A percentile compares a stretch with the other conserved stretches of the same genome.
Conservation (phyloP, 2,888 invertebrate species). For the Drosophila subquinaria region DNA sequence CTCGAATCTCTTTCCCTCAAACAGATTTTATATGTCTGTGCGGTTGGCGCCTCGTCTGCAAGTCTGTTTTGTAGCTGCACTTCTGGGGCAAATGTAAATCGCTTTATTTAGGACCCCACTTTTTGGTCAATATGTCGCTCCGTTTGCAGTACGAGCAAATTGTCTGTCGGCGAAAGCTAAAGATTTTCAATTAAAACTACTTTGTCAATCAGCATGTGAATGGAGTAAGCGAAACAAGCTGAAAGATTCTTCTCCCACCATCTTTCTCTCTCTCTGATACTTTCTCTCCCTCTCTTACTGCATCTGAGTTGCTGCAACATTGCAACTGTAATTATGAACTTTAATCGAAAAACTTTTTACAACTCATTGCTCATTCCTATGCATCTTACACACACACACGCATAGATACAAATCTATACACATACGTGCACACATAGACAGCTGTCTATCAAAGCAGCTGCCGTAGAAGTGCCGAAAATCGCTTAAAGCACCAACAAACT, state of each 20-base stretch:
- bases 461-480: conserved; percentile 34
- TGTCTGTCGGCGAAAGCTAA: conserved; percentile 58
- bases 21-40: conserved; percentile 4
- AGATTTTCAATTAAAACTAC: conserved; percentile 81
- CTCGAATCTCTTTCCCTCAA: not conserved
- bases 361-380: conserved; percentile 74
- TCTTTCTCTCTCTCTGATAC: not conserved
- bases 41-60: conserved; percentile 33
- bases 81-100: conserved; percentile 49
- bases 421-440: conserved; percentile 40
- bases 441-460: conserved; percentile 60
- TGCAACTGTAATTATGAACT: conserved; percentile 79
- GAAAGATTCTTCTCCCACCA: conserved; percentile 1
- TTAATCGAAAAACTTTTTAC: conserved; percentile 79
- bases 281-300: conserved; percentile 2
- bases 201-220: conserved; percentile 73
- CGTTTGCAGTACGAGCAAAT: conserved; percentile 3
- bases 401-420: conserved; percentile 3
- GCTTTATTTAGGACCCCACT: conserved; percentile 41
- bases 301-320: conserved; percentile 36
- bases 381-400: conserved; percentile 25
- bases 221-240: conserved; percentile 35
- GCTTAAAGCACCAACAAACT: conserved; percentile 23
- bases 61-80: conserved; percentile 27
- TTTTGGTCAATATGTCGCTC: conserved; percentile 45